Base-by-base conservation (phyloP, 2,888 invertebrate species). In the Heliconius ethilla region DNA sequence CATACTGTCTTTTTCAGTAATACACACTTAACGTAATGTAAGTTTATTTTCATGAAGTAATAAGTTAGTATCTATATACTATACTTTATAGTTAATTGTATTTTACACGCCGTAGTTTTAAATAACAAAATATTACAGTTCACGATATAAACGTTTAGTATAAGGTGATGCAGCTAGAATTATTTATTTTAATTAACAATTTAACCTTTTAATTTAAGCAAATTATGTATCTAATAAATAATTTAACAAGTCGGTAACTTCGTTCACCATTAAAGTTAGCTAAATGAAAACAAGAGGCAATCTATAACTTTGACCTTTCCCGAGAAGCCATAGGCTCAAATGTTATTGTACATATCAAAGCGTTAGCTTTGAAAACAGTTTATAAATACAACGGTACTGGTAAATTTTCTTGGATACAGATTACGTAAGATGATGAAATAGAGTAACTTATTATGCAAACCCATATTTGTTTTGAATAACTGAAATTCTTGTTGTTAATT, bases 1-100 rank as follows among this genome's bases (percentile, higher is more conserved):
- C 84, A 85, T 85, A 85, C 87, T 87, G 87, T 87, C 86, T 88
- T 83, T 86, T 87, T 84, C 83, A 86, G 78, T 73, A 75, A 81
- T 65, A 82, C 80, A 80, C 81, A 80, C 79, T 81, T 80, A 33
- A 62, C 13, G 37, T 29, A 37, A n/a, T 45, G 22, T 45, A 45
- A n/a, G 27, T 55, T 18, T 27, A 27, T 51, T 27, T 25, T 70
- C 45, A 51, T 51, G 18, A 5, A 18, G 45, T 15, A 27, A 22
- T 55, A 55, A 55, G 55, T 22, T 15, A 3, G 22, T 55, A 55
- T 22, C 22, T 22, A 59, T 59, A 59, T 55, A 55, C 18, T 55
- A n/a, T 55, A 55, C 9, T 55, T 22, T 55, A 55, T 22, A 25
- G 18, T 55, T 55, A 5, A 3, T 9, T 37, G 13, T 66, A 66